Percentiles rank a stretch among this genome's conserved stretches.
phyloP scores from a whole-genome alignment of 2,113 vertebrate genomes.

The Muscicapa adusta region DNA sequence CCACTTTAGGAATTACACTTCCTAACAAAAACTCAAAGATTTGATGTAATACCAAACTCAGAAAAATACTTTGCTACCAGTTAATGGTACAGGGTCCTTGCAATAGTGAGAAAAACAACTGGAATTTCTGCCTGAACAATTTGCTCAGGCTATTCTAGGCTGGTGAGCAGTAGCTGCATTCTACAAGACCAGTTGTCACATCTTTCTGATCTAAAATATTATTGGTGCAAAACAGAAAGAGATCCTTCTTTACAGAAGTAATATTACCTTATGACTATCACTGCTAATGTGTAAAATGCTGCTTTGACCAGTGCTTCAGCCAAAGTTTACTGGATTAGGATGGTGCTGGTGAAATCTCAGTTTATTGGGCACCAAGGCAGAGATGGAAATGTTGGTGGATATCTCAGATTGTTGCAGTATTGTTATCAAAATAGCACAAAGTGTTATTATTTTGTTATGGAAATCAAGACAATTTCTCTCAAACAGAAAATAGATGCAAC shows the following conservation, averaged over 20 bases:
- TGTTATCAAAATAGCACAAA: neutral
- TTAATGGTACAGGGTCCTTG: neutral
- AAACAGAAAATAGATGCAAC: conserved; percentile 19
- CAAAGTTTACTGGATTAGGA: neutral
- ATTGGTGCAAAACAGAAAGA: neutral
- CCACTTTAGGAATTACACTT: neutral
- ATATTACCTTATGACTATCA: neutral
- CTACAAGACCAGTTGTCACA: neutral
- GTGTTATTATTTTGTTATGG: conserved; percentile 27
- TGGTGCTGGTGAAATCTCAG: neutral
- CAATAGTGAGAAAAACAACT: neutral
- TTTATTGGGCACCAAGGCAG: neutral
- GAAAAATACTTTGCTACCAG: neutral
- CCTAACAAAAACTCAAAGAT: neutral
- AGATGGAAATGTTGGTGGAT: neutral
- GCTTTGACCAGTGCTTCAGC: neutral
- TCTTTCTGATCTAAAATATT: neutral
- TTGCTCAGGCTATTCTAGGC: neutral
- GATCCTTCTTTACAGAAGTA: neutral
- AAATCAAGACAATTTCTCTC: conserved; percentile 29
- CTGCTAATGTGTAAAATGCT: neutral
- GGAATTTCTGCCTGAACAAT: neutral
- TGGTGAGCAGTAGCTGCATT: neutral
- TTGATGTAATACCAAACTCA: neutral
- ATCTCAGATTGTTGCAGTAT: neutral